phyloP scores from a whole-genome alignment of 2,888 invertebrate genomes.

The Pteria penguin region DNA sequence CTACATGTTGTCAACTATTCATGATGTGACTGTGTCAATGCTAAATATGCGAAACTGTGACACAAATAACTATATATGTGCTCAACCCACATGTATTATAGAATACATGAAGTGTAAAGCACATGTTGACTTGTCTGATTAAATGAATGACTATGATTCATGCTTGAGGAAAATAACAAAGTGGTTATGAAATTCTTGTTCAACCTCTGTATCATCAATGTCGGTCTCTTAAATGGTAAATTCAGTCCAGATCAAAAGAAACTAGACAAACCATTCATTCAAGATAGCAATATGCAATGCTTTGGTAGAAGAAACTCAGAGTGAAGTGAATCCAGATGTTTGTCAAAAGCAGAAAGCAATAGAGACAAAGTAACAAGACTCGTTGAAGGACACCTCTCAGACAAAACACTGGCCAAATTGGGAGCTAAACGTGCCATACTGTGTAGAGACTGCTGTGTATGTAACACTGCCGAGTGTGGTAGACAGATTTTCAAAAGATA shows the following conservation, averaged over 20 bases:
- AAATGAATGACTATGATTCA: slow-evolving; percentile 43
- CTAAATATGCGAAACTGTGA: slow-evolving; percentile 22
- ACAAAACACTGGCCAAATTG: background rate
- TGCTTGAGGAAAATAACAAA: slow-evolving; percentile 43
- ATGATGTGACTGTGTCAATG: slow-evolving; percentile 27
- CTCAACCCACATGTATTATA: slow-evolving; percentile 35
- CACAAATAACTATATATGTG: slow-evolving; percentile 25
- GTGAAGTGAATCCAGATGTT: background rate
- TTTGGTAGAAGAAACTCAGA: background rate
- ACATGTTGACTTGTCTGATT: slow-evolving; percentile 51
- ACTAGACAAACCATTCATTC: slow-evolving; percentile 10
- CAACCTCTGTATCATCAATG: slow-evolving; percentile 32
- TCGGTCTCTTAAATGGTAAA: slow-evolving; percentile 40
- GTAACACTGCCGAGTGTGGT: background rate
- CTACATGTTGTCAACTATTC: slow-evolving; percentile 36
- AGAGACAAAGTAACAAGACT: slow-evolving; percentile 14
- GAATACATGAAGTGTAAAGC: slow-evolving; percentile 51
- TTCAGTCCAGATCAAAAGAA: slow-evolving; percentile 17
- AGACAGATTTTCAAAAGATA: slow-evolving; percentile 20
- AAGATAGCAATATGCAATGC: background rate
- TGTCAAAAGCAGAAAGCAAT: background rate
- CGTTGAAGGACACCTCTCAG: slow-evolving; percentile 14
- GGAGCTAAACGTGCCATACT: slow-evolving; percentile 21
- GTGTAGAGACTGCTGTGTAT: slow-evolving; percentile 11
- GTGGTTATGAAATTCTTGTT: slow-evolving; percentile 52